Conservation (phyloP, 2,797 vertebrate species). For the Synaphobranchus kaupii region DNA sequence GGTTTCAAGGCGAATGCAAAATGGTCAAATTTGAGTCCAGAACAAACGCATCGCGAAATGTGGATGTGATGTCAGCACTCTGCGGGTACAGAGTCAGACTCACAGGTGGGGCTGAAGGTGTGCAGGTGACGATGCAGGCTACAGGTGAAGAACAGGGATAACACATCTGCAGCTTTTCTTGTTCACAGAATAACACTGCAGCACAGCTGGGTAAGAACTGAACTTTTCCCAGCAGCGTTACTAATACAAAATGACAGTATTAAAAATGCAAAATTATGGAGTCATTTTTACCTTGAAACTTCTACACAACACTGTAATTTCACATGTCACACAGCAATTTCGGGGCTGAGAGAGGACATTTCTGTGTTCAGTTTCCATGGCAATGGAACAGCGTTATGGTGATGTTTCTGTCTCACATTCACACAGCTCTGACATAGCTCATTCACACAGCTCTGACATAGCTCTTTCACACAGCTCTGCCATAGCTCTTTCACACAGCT, state of each 20-base stretch:
- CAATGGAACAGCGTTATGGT: background rate
- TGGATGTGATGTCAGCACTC: background rate
- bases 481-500: background rate
- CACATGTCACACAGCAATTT: background rate
- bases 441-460: background rate
- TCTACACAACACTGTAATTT: background rate
- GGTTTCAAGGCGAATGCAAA: background rate
- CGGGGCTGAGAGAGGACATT: background rate
- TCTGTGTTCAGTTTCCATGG: background rate
- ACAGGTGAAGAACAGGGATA: no score
- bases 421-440: background rate
- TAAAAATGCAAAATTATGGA: background rate
- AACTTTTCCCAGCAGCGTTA: background rate
- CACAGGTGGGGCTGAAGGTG: background rate
- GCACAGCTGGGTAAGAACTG: background rate
- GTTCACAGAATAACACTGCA: background rate
- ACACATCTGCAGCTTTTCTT: background rate
- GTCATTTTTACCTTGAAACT: background rate
- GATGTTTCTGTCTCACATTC: background rate
- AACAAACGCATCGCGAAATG: background rate
- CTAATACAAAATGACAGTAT: background rate
- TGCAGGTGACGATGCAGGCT: background rate
- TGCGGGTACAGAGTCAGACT: background rate
- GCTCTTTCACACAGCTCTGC: background rate
- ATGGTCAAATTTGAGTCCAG: background rate